A percentile compares a stretch with the other conserved stretches of the same genome.
These are phyloP conservation scores for Hydropotes inermis DNA, from an alignment of 2,113 vertebrate genomes.

Conservation along the genomic window DNA sequence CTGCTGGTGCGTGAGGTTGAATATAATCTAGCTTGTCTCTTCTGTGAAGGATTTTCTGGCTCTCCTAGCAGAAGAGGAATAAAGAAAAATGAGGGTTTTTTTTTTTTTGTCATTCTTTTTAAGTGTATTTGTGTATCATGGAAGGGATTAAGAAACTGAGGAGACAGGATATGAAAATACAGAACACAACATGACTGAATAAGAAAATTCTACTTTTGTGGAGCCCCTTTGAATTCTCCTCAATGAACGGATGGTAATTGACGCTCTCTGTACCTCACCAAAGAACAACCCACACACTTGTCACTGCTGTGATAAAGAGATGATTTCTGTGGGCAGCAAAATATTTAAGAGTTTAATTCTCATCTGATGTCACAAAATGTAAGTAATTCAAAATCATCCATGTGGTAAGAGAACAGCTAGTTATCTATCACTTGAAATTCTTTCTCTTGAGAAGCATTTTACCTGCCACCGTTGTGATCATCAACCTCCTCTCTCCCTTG, in stretches of 20 bases:
- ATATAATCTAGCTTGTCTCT: slow-evolving; percentile 41
- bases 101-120: neutral
- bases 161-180: neutral
- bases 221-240: neutral
- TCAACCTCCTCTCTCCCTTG: neutral
- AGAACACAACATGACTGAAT: neutral
- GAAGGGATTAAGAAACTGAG: neutral
- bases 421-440: neutral
- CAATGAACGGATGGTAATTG: slow-evolving; percentile 10
- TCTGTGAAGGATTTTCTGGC: slow-evolving; percentile 55
- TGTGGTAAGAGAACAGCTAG: neutral
- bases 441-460: neutral
- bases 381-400: slow-evolving; percentile 31
- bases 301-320: slow-evolving; percentile 31
- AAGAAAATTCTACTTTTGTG: neutral
- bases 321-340: slow-evolving; percentile 38
- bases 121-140: neutral
- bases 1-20: slow-evolving; percentile 24
- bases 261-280: neutral
- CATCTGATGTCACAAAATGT: slow-evolving; percentile 41
- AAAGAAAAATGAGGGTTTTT: neutral
- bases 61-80: neutral
- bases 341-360: slow-evolving; percentile 53
- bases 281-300: slow-evolving; percentile 22
- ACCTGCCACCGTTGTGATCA: neutral